Evolutionary conservation across 2,797 vertebrate species (phyloP).

Genomic region (Periophthalmus magnuspinnatus): DNA sequence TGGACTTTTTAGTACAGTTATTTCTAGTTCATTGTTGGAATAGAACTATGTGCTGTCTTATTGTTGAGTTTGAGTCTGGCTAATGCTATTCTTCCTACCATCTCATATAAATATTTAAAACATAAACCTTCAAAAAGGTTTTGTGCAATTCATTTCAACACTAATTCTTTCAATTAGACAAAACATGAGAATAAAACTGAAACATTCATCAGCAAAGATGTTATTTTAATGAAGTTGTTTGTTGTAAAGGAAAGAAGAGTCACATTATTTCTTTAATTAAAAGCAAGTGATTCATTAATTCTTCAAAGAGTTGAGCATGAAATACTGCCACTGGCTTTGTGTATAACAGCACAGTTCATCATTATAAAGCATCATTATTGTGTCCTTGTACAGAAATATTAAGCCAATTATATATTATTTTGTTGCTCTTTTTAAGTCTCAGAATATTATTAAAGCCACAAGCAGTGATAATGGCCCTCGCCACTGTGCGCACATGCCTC

Average conservation of each 20-base stretch:
- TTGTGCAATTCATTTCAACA: neutral
- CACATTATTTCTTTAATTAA: conserved; percentile 14
- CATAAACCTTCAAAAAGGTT: neutral
- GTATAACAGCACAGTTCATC: conserved; percentile 27
- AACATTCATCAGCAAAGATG: neutral
- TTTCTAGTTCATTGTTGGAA: no score
- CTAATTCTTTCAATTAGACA: neutral
- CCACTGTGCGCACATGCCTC: no score
- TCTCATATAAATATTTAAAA: no score
- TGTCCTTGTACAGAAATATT: neutral
- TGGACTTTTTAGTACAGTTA: no score
- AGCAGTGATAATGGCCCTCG: no score
- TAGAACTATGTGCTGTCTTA: no score
- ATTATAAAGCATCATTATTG: neutral
- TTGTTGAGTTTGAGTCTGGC: no score
- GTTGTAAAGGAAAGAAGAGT: conserved; percentile 12
- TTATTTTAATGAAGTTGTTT: conserved; percentile 3
- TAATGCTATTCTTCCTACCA: no score
- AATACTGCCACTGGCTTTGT: conserved; percentile 12
- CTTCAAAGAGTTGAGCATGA: conserved; percentile 27
- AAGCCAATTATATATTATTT: neutral
- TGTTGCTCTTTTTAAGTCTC: neutral
- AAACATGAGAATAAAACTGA: neutral
- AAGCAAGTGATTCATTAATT: conserved; percentile 26
- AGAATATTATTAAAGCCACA: neutral